Evolutionary conservation across 2,888 invertebrate species (phyloP).

Genomic region (Thera obeliscata): DNA sequence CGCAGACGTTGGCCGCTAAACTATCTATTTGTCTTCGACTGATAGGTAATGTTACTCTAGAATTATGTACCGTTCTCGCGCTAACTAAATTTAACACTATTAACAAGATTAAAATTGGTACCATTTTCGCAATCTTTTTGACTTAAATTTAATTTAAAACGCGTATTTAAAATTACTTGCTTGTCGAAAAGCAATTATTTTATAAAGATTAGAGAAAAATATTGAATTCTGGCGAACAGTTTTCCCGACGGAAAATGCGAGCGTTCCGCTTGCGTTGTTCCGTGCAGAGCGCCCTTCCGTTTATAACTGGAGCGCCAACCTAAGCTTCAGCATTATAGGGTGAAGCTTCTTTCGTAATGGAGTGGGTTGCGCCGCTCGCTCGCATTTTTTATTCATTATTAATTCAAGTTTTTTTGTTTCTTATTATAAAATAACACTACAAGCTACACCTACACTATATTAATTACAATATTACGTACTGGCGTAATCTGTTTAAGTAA

Average conservation of each 20-base stretch:
- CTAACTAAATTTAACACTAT: slow-evolving; percentile 14
- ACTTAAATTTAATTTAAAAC: too few species aligned
- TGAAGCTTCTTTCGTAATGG: slow-evolving; percentile 32
- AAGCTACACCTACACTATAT: too few species aligned
- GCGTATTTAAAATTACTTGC: too few species aligned
- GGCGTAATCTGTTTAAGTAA: too few species aligned
- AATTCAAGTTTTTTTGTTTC: neutral
- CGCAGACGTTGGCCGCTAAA: slow-evolving; percentile 46
- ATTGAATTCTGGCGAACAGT: slow-evolving; percentile 31
- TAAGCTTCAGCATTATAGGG: slow-evolving; percentile 35
- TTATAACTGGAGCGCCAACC: slow-evolving; percentile 56
- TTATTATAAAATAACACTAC: neutral
- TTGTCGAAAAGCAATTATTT: too few species aligned
- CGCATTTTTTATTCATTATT: neutral
- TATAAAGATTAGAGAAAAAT: neutral
- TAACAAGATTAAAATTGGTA: neutral
- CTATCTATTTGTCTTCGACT: slow-evolving; percentile 27
- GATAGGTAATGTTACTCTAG: slow-evolving; percentile 24
- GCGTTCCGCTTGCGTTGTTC: slow-evolving; percentile 25
- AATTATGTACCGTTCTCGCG: slow-evolving; percentile 16
- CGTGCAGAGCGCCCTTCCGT: slow-evolving; percentile 56
- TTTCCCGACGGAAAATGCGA: slow-evolving; percentile 34
- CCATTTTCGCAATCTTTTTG: neutral
- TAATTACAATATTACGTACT: too few species aligned
- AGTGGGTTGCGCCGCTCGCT: neutral